Evolutionary conservation across 2,888 invertebrate genomes (phyloP).

Genomic region (Ennomos fuscantarius): DNA sequence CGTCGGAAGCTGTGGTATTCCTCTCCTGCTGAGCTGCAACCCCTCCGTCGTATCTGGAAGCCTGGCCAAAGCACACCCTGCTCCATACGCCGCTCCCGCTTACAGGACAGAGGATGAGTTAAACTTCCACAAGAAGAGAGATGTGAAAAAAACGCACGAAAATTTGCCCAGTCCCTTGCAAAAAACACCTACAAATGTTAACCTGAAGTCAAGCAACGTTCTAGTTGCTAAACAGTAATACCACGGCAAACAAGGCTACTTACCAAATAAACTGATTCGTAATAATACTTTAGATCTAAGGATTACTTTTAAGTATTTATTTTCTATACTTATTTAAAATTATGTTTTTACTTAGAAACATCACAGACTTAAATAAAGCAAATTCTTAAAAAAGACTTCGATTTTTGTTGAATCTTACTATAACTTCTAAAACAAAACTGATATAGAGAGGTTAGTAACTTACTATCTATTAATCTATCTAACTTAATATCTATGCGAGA

Average conservation of each 20-base stretch:
- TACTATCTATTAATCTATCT: too few species aligned
- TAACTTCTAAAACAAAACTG: conserved; percentile 10
- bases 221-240: conserved; percentile 40
- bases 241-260: not conserved
- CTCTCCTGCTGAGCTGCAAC: conserved; percentile 73
- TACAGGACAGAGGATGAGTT: conserved; percentile 67
- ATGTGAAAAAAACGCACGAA: conserved; percentile 52
- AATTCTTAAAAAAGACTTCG: conserved; percentile 27
- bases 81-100: conserved; percentile 54
- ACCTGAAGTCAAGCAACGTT: conserved; percentile 40
- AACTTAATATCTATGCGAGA: too few species aligned
- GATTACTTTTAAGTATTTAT: conserved; percentile 34
- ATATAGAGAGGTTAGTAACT: not conserved
- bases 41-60: conserved; percentile 72
- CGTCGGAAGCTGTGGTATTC: conserved; percentile 70
- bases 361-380: conserved; percentile 47
- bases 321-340: conserved; percentile 27
- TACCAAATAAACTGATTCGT: conserved; percentile 14
- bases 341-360: conserved; percentile 35
- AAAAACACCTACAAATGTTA: conserved; percentile 36
- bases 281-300: conserved; percentile 24
- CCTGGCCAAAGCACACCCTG: conserved; percentile 59
- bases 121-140: conserved; percentile 66
- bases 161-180: conserved; percentile 32
- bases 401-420: conserved; percentile 1